A percentile compares a stretch with the other conserved stretches of the same genome.
These are phyloP conservation scores for Crepidodera aurea DNA, from an alignment of 2,888 invertebrate species.

Conservation along the genomic window DNA sequence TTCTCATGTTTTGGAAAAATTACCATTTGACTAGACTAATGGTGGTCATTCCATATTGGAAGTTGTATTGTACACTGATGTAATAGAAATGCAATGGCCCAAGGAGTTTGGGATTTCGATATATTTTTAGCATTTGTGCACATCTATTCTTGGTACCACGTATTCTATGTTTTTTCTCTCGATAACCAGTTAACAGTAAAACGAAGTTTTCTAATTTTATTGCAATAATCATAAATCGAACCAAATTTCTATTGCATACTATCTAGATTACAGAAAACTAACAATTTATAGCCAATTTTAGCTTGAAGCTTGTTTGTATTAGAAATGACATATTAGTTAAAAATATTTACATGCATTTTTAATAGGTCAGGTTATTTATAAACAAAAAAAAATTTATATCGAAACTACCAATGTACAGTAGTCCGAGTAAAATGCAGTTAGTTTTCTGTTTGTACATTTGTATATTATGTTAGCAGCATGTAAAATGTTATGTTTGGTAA, in stretches of 20 bases:
- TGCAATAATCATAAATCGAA: not conserved
- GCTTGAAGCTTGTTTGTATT: not conserved
- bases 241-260: not conserved
- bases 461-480: not conserved
- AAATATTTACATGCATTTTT: conserved; percentile 14
- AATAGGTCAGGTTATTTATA: not conserved
- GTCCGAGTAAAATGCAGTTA: conserved; percentile 10
- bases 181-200: not conserved
- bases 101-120: no score
- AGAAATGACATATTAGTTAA: not conserved
- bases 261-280: conserved; percentile 53
- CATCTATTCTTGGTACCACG: no score
- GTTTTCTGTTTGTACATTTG: conserved; percentile 7
- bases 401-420: not conserved
- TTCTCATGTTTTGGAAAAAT: no score
- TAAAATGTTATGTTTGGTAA: not conserved
- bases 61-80: no score
- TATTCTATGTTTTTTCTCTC: no score
- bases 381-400: not conserved
- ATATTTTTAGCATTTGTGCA: no score
- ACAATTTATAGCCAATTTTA: conserved; percentile 17
- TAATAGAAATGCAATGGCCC: no score
- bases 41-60: no score
- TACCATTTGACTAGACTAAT: no score
- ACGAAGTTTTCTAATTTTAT: not conserved